Conservation (phyloP, 2,888 invertebrate species). For the Tineola bisselliella region DNA sequence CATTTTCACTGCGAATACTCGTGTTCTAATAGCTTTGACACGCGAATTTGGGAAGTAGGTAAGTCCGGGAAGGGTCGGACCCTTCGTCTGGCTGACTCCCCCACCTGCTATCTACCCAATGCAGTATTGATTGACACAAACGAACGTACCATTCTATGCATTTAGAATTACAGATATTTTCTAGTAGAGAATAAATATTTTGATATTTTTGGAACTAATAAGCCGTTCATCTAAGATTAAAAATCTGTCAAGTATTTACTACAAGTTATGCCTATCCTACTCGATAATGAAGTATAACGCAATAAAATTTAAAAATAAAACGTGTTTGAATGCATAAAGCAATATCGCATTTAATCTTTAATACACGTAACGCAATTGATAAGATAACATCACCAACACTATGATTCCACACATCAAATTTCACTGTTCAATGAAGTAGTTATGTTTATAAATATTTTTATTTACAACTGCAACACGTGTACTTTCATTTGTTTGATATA, state of each 20-base stretch:
- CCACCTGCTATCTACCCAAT: constrained; percentile 37
- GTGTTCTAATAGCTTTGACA: not conserved
- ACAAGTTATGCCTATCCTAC: no score
- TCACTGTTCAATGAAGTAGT: not conserved
- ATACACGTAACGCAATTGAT: not conserved
- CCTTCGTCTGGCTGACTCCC: constrained; percentile 29
- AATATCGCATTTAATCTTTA: not conserved
- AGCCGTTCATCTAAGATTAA: no score
- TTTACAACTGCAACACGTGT: not conserved
- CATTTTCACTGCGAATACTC: not conserved
- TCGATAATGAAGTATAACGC: no score
- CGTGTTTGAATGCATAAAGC: not conserved
- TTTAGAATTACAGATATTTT: not conserved
- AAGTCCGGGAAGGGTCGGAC: constrained; percentile 30
- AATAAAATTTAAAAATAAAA: not conserved
- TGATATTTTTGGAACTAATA: no score
- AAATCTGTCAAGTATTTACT: no score
- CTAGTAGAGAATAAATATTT: not conserved
- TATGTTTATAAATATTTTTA: not conserved
- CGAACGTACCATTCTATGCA: not conserved
- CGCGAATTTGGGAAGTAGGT: constrained; percentile 2
- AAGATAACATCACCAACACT: not conserved
- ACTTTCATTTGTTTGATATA: not conserved
- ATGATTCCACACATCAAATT: not conserved
- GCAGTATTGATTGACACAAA: constrained; percentile 55